These are phyloP conservation scores for Drosophila eugracilis DNA, from an alignment of 1,140 invertebrate species.

Conservation along the genomic window DNA sequence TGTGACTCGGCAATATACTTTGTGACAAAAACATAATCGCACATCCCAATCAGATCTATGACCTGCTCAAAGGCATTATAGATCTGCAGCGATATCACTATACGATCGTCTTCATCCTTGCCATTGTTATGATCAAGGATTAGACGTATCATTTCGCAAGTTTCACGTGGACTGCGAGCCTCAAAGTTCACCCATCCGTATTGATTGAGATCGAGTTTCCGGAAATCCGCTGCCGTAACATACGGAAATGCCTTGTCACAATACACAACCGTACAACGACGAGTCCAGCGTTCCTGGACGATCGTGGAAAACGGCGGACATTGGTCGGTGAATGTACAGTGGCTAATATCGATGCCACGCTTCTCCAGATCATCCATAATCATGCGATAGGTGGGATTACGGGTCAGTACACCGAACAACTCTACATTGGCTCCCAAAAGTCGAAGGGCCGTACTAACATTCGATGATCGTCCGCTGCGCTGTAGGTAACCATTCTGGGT, in stretches of 20 bases:
- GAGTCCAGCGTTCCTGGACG: constrained; percentile 85
- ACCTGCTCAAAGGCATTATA: constrained; percentile 85
- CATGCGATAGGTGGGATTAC: constrained; percentile 84
- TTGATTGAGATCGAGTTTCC: constrained; percentile 84
- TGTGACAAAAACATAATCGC: constrained; percentile 88
- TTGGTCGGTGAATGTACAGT: constrained; percentile 83
- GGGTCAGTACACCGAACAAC: constrained; percentile 86
- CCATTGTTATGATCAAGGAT: constrained; percentile 86
- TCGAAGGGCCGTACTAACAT: constrained; percentile 88
- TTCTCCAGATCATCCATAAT: constrained; percentile 86
- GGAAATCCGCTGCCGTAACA: constrained; percentile 87
- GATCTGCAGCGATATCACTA: constrained; percentile 87
- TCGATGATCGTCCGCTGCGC: constrained; percentile 90
- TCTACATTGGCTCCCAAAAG: constrained; percentile 86
- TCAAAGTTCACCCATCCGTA: constrained; percentile 91
- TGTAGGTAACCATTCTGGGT: constrained; percentile 86
- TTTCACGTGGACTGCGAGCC: constrained; percentile 86
- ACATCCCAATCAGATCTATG: constrained; percentile 50
- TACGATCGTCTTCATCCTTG: constrained; percentile 59
- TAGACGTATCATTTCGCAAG: constrained; percentile 86
- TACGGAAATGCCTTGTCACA: constrained; percentile 87
- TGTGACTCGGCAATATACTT: constrained; percentile 58
- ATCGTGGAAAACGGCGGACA: constrained; percentile 85
- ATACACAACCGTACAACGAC: constrained; percentile 88
- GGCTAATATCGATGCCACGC: constrained; percentile 85